Conservation (phyloP, 2,797 vertebrate species). For the Phoebastria nigripes region DNA sequence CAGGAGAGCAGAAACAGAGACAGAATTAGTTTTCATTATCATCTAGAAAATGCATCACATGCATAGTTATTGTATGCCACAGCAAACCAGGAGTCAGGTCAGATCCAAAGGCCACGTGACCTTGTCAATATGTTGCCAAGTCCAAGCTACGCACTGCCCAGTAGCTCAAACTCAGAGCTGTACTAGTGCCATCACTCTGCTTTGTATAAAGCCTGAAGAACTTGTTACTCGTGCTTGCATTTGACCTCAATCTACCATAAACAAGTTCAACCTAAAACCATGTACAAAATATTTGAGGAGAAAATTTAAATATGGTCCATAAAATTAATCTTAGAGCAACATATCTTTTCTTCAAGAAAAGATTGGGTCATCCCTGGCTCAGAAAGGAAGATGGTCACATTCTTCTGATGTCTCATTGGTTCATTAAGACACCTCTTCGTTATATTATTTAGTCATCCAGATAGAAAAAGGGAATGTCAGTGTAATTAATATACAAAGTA, state of each 20-base stretch:
- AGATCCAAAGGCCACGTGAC: neutral
- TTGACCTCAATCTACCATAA: neutral
- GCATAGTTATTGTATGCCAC: neutral
- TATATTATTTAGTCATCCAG: neutral
- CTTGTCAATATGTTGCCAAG: neutral
- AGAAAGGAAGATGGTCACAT: neutral
- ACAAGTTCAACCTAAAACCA: neutral
- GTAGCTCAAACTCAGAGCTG: neutral
- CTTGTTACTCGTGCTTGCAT: neutral
- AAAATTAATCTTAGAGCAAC: neutral
- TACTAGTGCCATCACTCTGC: neutral
- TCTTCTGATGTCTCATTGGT: neutral
- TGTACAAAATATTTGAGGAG: neutral
- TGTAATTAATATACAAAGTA: neutral
- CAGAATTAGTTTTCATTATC: neutral
- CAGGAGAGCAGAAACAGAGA: neutral
- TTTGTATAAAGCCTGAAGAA: neutral
- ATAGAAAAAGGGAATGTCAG: neutral
- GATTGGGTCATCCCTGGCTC: neutral
- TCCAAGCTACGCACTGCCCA: neutral
- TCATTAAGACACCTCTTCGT: neutral
- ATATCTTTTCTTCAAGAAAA: neutral
- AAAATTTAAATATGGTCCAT: neutral
- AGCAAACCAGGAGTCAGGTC: neutral
- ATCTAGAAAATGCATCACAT: neutral